Base-by-base conservation (phyloP, 1,140 invertebrate species). In the Bacillus rossius region DNA sequence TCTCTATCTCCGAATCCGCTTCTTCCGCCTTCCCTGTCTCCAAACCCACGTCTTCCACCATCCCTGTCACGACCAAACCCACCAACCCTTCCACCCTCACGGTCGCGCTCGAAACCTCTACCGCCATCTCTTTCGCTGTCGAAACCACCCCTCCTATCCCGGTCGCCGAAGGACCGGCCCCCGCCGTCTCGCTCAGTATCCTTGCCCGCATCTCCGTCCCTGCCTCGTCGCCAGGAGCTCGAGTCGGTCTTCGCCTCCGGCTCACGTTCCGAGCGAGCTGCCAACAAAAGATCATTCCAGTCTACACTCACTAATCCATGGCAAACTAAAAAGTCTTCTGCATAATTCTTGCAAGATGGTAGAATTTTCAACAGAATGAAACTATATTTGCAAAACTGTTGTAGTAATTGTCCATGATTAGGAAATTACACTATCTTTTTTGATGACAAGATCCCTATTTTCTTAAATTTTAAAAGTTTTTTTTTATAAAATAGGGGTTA, bases 31-130 rank as follows among this genome's bases (percentile, higher is more conserved):
- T 64, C 60, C 17, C 61, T 26, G 22, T 62, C 45, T 17, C 29
- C 14, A 41, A 52, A 19, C 41, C 52, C 20, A 5, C 43, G 43
- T 19, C 43, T 25, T 45, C 43, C 43, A 19, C 43, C 23, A 25
- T 45, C 55, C 25, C 23, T 64, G 41, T 61, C 59, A 20, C 64
- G 56, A 47, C 64, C 53, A 34, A 53, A 20, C 38, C 52, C 29
- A 20, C 69, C 69, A 51, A 60, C 59, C 50, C 17, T 38, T 19
- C 23, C 26, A 10, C 26, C 23, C 14, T 55, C 53, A 25, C 14
- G 22, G 4, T 54, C 51, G 23, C 13, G n/a, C 4, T 34, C 16
- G 19, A 17, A 40, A 20, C 23, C 41, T n/a, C 41, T 22, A 3
- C 41, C 41, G 16, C 20, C 37, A n/a, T 38, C 26, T 22, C 37